A percentile compares a stretch with the other conserved stretches of the same genome.
Evolutionary conservation across 35 echinoderm and acorn worm genomes (phyloP).

Genomic region (Heliocidaris tuberculata): DNA sequence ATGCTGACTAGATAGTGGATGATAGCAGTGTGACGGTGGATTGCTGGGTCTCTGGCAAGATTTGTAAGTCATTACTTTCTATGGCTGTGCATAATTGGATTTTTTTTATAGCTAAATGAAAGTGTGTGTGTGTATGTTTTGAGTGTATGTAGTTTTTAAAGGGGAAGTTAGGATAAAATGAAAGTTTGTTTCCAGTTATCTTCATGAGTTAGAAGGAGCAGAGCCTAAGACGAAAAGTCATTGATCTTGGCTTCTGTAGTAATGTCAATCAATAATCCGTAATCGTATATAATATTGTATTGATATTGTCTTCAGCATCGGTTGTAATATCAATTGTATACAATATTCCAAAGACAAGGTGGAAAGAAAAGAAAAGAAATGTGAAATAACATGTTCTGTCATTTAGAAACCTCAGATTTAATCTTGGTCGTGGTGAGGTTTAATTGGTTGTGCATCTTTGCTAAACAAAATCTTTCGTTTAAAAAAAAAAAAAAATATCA

Average conservation of each 20-base stretch:
- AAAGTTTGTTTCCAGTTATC: background rate
- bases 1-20: background rate
- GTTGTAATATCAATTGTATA: too few relatives aligned
- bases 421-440: too few relatives aligned
- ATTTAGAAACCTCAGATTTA: too few relatives aligned
- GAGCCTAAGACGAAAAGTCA: background rate
- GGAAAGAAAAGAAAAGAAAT: too few relatives aligned
- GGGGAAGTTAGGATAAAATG: background rate
- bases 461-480: too few relatives aligned
- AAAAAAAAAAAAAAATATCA: background rate
- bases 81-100: background rate
- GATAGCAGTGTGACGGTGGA: background rate
- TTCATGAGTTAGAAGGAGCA: background rate
- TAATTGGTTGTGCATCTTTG: too few relatives aligned
- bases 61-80: background rate
- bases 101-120: background rate
- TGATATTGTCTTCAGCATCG: too few relatives aligned
- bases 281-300: too few relatives aligned
- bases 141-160: background rate
- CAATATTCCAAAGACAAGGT: too few relatives aligned
- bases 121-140: background rate
- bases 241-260: background rate
- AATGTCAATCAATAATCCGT: too few relatives aligned
- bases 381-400: too few relatives aligned
- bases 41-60: background rate